Percentiles rank a stretch among this genome's conserved stretches.
Evolutionary conservation across 2,113 vertebrate species (phyloP).

Genomic region (Bubalus kerabau): DNA sequence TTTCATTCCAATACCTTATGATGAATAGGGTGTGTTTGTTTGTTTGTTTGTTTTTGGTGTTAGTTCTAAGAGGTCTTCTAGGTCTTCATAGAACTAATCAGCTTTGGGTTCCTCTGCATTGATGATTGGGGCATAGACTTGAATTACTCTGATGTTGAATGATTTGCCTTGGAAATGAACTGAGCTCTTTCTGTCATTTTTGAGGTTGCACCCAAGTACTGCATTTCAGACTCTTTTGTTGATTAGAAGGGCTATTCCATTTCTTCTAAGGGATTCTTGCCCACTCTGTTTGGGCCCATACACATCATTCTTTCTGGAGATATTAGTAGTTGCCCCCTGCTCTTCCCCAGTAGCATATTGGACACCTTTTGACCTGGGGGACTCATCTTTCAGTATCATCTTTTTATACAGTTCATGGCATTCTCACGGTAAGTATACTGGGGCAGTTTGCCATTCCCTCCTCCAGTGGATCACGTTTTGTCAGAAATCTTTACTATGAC

Average conservation of each 20-base stretch:
- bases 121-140: not conserved
- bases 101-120: not conserved
- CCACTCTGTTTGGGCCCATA: not conserved
- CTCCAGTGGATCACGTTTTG: not conserved
- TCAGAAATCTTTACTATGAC: not conserved
- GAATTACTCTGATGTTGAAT: not conserved
- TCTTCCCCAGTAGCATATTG: not conserved
- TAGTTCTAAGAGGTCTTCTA: not conserved
- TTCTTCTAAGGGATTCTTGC: not conserved
- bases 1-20: not conserved
- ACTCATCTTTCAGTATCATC: no score
- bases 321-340: not conserved
- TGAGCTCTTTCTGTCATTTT: rapidly evolving
- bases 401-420: not conserved
- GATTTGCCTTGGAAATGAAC: not conserved
- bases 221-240: not conserved
- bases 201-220: not conserved
- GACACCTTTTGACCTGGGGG: not conserved
- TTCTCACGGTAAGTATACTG: rapidly evolving
- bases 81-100: not conserved
- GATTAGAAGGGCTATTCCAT: not conserved
- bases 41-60: not conserved
- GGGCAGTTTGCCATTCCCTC: not conserved
- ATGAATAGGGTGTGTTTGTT: not conserved
- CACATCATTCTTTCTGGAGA: not conserved